These are phyloP conservation scores for Fregetta grallaria DNA, from an alignment of 2,113 vertebrate genomes.

Conservation along the genomic window DNA sequence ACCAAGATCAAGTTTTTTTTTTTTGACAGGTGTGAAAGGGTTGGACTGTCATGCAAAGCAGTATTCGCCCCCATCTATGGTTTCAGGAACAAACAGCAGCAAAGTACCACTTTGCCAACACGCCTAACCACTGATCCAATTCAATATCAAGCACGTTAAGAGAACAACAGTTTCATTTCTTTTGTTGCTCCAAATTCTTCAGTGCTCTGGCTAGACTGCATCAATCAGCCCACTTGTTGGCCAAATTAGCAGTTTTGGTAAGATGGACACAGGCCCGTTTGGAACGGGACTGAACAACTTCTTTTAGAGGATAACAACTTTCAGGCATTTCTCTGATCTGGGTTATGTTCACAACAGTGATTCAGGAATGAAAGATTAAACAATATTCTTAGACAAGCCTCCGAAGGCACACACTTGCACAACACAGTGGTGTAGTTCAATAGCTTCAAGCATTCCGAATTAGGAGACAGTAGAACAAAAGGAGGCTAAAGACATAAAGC, in stretches of 20 bases:
- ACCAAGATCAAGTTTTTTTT: not conserved
- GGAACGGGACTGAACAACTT: not conserved
- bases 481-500: not conserved
- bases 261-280: not conserved
- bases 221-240: not conserved
- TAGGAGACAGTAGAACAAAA: not conserved
- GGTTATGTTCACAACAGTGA: not conserved
- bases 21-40: not conserved
- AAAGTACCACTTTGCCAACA: not conserved
- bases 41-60: fast-evolving
- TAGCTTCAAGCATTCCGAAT: not conserved
- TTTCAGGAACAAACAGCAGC: not conserved
- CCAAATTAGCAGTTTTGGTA: not conserved
- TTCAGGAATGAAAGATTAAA: not conserved
- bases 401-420: not conserved
- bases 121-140: not conserved
- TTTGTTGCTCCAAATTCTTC: not conserved
- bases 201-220: not conserved
- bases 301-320: not conserved
- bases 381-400: not conserved
- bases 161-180: not conserved
- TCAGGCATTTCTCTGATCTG: not conserved
- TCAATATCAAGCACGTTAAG: not conserved
- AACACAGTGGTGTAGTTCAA: not conserved
- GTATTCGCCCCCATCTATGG: not conserved